Base-by-base conservation (phyloP, 2,113 vertebrate genomes). In the Maccullochella peelii region DNA sequence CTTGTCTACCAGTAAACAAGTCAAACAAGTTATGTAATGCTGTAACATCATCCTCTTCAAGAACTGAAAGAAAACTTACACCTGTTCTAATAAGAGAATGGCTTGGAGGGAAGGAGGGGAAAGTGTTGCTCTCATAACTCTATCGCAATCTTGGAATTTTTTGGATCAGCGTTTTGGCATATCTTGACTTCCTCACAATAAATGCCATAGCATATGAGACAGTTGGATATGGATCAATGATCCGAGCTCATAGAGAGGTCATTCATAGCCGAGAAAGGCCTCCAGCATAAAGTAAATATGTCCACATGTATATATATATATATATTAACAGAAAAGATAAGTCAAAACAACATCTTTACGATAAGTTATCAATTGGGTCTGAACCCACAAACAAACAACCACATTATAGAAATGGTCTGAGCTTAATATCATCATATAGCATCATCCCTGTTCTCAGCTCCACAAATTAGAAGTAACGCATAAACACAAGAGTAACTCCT, bases 141-240 rank as follows among this genome's bases (percentile, higher is more conserved):
- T 54, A 21, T 10, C n/a, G 52, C 52, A 54, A 54, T 54, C 52
- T 54, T 54, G 21, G 23, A 6, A 25, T 42, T 57, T 72, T 36
- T 20, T n/a, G 33, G 49, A 71, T 71, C 33, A 71, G 49, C 2
- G 7, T 72, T 73, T 73, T 58, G 38, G 38, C n/a, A 44, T 40
- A 30, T 59, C 10, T 20, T n/a, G 49, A 36, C 8, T 49, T 27
- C 4, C 20, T 30, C 15, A 47, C 7, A 1, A 44, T 42, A 21
- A 57, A 44, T 44, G 10, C 49, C 20, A 12, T 3, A 52, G 16
- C 23, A 20, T 21, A 59, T 58, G 38, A 58, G 36, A 58, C 16
- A 27, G n/a, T 8, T 30, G 15, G 33, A 59, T 59, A 8, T 44
- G 5, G 38, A 59, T 44, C 54, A 30, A 73, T 33, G 54, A 47